Evolutionary conservation across 2,888 invertebrate species (phyloP).

Genomic region (Drosophila ochracea): DNA sequence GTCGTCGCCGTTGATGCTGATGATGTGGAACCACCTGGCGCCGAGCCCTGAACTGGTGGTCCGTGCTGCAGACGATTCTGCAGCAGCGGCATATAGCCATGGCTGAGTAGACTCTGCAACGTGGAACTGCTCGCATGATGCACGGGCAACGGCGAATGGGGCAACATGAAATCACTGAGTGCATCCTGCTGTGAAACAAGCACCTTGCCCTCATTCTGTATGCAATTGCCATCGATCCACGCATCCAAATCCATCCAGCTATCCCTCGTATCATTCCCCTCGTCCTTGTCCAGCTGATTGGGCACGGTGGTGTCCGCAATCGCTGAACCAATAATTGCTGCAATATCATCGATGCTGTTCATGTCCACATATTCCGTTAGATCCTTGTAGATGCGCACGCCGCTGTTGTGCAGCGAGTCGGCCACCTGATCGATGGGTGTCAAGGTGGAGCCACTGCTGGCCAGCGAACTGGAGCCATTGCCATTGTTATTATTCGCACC

Average conservation of each 20-base stretch:
- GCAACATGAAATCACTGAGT: constrained; percentile 89
- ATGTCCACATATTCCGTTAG: constrained; percentile 87
- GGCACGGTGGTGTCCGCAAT: constrained; percentile 95
- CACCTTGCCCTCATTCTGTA: constrained; percentile 89
- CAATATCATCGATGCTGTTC: constrained; percentile 92
- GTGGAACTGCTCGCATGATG: constrained; percentile 89
- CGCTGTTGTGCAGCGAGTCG: constrained; percentile 87
- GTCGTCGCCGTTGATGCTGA: constrained; percentile 38
- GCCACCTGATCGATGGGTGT: constrained; percentile 86
- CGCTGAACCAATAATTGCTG: constrained; percentile 94
- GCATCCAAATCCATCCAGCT: constrained; percentile 96
- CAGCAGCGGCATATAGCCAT: constrained; percentile 92
- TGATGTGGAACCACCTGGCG: constrained; percentile 9
- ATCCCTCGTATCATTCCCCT: constrained; percentile 90
- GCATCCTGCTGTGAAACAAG: constrained; percentile 89
- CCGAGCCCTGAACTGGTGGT: constrained; percentile 85
- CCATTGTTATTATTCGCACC: constrained; percentile 29
- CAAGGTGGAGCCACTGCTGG: constrained; percentile 63
- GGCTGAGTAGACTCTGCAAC: constrained; percentile 91
- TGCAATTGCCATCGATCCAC: constrained; percentile 93
- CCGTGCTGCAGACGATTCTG: constrained; percentile 93
- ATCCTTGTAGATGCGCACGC: constrained; percentile 85
- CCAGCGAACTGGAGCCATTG: constrained; percentile 50
- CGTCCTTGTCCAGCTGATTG: constrained; percentile 89
- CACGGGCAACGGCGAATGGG: constrained; percentile 88